These are phyloP conservation scores for Acheta domesticus DNA, from an alignment of 2,888 invertebrate genomes.

Conservation along the genomic window DNA sequence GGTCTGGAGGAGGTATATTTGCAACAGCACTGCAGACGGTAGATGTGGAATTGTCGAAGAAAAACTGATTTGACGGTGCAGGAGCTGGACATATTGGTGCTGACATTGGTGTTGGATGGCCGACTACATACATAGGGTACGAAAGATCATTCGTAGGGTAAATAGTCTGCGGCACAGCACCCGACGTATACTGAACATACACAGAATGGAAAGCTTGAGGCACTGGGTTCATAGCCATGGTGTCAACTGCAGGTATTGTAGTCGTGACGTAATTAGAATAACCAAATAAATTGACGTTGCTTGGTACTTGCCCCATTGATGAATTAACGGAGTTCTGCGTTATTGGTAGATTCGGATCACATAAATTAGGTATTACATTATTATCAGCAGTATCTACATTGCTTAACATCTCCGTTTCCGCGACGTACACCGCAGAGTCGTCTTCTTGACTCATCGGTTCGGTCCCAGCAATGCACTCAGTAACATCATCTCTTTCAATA, in stretches of 20 bases:
- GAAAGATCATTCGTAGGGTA: neutral
- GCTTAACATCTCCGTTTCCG: neutral
- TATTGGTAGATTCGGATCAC: neutral
- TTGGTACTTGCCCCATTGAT: neutral
- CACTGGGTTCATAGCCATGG: neutral
- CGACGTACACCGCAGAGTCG: neutral
- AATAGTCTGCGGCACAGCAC: neutral
- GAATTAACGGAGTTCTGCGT: neutral
- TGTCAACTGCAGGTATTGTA: neutral
- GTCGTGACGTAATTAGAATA: neutral
- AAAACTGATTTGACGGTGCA: neutral
- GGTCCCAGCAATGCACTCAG: neutral
- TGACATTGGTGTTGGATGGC: neutral
- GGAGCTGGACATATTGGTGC: neutral
- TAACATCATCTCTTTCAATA: neutral
- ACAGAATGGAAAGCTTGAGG: slow-evolving; percentile 12
- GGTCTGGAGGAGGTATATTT: too few relatives aligned
- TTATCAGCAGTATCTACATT: neutral
- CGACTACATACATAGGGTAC: slow-evolving; percentile 19
- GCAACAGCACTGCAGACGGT: neutral
- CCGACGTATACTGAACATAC: slow-evolving; percentile 20
- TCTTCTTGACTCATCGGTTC: neutral
- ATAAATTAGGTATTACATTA: neutral
- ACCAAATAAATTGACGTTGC: neutral
- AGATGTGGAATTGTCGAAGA: neutral